Conservation (phyloP, 2,113 vertebrate genomes). For the Etheostoma cragini region DNA sequence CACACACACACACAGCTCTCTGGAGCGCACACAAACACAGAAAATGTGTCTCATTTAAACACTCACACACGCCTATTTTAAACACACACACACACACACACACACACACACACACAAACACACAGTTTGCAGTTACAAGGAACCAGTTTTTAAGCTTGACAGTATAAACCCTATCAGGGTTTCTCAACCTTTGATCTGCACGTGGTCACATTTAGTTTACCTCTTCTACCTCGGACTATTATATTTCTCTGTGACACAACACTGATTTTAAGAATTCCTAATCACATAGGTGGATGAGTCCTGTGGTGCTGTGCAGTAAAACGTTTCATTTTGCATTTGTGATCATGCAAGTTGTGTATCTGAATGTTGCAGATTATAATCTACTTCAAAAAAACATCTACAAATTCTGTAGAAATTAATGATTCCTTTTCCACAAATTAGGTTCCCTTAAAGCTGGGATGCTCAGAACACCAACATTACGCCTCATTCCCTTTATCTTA, state of each 20-base stretch:
- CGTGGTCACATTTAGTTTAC: not conserved
- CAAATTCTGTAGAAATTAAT: not conserved
- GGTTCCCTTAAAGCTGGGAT: too few species aligned
- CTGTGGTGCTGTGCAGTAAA: not conserved
- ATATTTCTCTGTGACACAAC: not conserved
- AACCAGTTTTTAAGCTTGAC: constrained; percentile 13
- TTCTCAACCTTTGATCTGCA: not conserved
- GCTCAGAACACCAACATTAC: too few species aligned
- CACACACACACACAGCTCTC: not conserved
- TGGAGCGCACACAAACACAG: not conserved
- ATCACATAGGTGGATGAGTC: not conserved
- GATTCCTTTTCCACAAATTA: not conserved
- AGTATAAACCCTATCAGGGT: not conserved
- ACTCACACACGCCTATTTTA: not conserved
- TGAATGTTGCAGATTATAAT: not conserved
- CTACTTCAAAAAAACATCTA: not conserved
- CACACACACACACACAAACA: not conserved
- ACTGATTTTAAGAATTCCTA: not conserved
- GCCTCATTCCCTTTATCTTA: not conserved
- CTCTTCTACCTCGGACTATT: not conserved
- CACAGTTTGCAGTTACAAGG: not conserved
- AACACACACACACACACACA: constrained; percentile 1
- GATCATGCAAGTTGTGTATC: too few species aligned
- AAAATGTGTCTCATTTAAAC: not conserved
- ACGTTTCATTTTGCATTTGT: too few species aligned